Evolutionary conservation across 2,797 vertebrate genomes (phyloP), one percentile per base, ranked within the genome.

Genomic region (Myioborus melanocephalus): DNA sequence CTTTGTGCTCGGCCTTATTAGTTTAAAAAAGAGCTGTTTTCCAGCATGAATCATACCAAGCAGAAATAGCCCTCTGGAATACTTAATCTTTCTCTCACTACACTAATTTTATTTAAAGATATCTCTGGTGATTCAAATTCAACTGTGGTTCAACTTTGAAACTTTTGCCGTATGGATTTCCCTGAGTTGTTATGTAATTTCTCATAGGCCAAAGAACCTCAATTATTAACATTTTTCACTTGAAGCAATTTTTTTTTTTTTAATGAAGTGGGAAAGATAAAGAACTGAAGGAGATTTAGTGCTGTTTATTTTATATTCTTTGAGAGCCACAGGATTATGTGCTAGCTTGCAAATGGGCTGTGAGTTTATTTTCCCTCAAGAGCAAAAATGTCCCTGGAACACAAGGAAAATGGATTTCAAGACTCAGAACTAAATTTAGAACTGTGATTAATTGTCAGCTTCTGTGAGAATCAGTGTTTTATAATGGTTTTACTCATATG

Each of bases 61-160:
- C 63, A 86, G 69, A 89, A 94, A 83, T 53, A 94, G 20, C 35
- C 64, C 50, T 93, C 93, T 94, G 41, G 35, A 87, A 83, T 83
- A 30, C 18, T 84, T 66, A 80, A 69, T 50, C 35, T 59, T 64
- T 76, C 53, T 66, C 34, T 72, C 63, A 34, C 65, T 77, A 34
- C 61, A 35, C 69, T 77, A 37, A n/a, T 87, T 96, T 96, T 92
- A 76, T 96, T 70, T 92, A 70, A 87, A 90, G 53, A 66, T 44
- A 26, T 53, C 35, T 50, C 46, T 66, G 64, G 37, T 75, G 76
- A 88, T 83, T 89, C 90, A 90, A 75, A 83, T 94, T 86, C 83
- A 95, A 10, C 53, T 71, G 11, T 52, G 21, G 70, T 72, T 92
- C 59, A 78, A 43, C 75, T 92, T 56, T 52, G 53, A 92, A 92